Percentiles rank a stretch among this genome's conserved stretches.
Evolutionary conservation across 2,797 vertebrate genomes (phyloP).

Genomic region (Clarias fuscus): DNA sequence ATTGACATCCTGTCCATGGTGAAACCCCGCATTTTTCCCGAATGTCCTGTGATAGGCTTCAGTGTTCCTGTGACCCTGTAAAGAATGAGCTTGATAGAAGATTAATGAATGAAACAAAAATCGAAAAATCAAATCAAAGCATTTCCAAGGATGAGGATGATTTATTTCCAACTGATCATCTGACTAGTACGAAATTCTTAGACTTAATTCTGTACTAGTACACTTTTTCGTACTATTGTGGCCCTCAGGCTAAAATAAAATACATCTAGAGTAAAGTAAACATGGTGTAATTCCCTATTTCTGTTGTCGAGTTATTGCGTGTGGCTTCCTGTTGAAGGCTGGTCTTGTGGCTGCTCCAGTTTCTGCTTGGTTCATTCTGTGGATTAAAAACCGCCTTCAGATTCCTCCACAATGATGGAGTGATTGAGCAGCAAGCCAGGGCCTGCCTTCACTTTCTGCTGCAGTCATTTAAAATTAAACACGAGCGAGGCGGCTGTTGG

Average conservation of each 20-base stretch:
- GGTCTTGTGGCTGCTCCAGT: not conserved
- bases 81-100: too few relatives aligned
- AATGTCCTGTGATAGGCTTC: too few relatives aligned
- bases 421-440: conserved; percentile 27
- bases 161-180: not conserved
- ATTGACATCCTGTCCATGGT: too few relatives aligned
- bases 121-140: too few relatives aligned
- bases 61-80: too few relatives aligned
- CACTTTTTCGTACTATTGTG: not conserved
- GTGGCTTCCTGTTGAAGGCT: not conserved
- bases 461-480: conserved; percentile 40
- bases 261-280: too few relatives aligned
- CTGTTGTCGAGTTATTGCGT: not conserved
- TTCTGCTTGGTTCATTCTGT: not conserved
- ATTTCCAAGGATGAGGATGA: too few relatives aligned
- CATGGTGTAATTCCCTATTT: not conserved
- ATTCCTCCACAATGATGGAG: conserved; percentile 13
- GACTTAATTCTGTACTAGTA: too few relatives aligned
- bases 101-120: too few relatives aligned
- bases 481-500: not conserved
- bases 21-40: too few relatives aligned
- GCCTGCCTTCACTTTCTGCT: conserved; percentile 37
- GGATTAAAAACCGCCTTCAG: conserved; percentile 7
- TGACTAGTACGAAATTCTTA: too few relatives aligned
- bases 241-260: not conserved